phyloP scores from a whole-genome alignment of 2,888 invertebrate species.

The Drosophila subsilvestris region DNA sequence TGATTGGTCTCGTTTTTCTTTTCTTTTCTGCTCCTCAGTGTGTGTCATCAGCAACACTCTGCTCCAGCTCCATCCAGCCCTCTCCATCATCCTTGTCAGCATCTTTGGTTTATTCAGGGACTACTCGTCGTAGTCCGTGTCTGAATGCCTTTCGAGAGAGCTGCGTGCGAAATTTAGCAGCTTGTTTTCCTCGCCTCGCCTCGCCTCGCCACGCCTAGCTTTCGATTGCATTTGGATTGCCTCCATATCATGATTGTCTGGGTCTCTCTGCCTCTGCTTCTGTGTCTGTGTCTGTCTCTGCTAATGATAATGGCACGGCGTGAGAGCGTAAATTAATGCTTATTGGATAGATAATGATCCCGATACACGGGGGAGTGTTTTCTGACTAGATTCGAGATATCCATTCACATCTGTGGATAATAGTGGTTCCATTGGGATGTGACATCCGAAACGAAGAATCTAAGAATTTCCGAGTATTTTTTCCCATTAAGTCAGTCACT shows the following conservation, averaged over 20 bases:
- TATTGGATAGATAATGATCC: slow-evolving; percentile 34
- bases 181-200: slow-evolving; percentile 54
- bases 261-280: slow-evolving; percentile 19
- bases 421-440: too few relatives aligned
- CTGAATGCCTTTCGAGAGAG: slow-evolving; percentile 66
- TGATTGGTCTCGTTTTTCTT: slow-evolving; percentile 38
- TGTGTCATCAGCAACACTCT: slow-evolving; percentile 25
- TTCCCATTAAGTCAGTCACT: too few relatives aligned
- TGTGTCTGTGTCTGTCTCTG: slow-evolving; percentile 24
- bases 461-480: neutral
- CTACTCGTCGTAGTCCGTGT: slow-evolving; percentile 29
- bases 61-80: slow-evolving; percentile 5
- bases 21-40: slow-evolving; percentile 7
- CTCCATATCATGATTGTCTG: slow-evolving; percentile 37
- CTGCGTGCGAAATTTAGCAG: slow-evolving; percentile 78
- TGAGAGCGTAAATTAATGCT: slow-evolving; percentile 39
- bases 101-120: slow-evolving; percentile 27
- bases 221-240: slow-evolving; percentile 35
- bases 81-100: slow-evolving; percentile 39
- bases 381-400: too few relatives aligned
- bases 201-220: neutral
- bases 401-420: too few relatives aligned
- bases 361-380: neutral
- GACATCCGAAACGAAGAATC: too few relatives aligned
- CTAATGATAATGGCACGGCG: slow-evolving; percentile 52